Conservation (phyloP, 2,888 invertebrate species). For the Leucoptera coffeella region DNA sequence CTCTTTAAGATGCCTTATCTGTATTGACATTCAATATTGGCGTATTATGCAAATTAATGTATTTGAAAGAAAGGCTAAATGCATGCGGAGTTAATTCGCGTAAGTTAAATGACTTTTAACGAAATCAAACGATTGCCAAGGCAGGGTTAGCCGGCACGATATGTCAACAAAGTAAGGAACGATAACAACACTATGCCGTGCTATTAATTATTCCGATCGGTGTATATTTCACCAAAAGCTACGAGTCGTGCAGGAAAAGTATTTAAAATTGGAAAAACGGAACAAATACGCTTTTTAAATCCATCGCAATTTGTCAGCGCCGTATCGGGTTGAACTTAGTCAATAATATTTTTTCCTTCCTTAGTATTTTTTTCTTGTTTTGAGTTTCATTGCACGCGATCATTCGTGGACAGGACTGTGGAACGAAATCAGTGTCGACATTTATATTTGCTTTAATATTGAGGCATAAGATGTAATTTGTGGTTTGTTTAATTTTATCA, state of each 20-base stretch:
- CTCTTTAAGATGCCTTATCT: too few species aligned
- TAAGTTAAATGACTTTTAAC: too few species aligned
- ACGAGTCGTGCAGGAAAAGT: not conserved
- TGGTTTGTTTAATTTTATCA: not conserved
- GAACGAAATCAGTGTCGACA: slow-evolving; percentile 17
- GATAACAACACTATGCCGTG: slow-evolving; percentile 12
- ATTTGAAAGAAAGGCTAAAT: too few species aligned
- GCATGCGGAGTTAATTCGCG: too few species aligned
- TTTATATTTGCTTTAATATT: slow-evolving; percentile 31
- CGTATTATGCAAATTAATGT: too few species aligned
- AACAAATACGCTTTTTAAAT: slow-evolving; percentile 25
- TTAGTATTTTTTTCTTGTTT: slow-evolving; percentile 38
- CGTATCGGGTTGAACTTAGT: slow-evolving; percentile 32
- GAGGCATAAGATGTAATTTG: slow-evolving; percentile 14
- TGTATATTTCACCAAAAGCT: slow-evolving; percentile 14
- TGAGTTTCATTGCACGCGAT: slow-evolving; percentile 39
- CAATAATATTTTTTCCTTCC: slow-evolving; percentile 32
- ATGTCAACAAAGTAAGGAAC: slow-evolving; percentile 18
- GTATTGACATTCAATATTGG: too few species aligned
- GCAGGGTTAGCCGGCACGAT: too few species aligned
- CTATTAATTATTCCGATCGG: slow-evolving; percentile 18
- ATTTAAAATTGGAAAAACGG: slow-evolving; percentile 11
- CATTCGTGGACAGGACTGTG: slow-evolving; percentile 19
- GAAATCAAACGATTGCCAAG: too few species aligned
- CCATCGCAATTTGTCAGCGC: slow-evolving; percentile 42